These are phyloP conservation scores for Dasypolia templi DNA, from an alignment of 2,888 invertebrate genomes.

Conservation along the genomic window DNA sequence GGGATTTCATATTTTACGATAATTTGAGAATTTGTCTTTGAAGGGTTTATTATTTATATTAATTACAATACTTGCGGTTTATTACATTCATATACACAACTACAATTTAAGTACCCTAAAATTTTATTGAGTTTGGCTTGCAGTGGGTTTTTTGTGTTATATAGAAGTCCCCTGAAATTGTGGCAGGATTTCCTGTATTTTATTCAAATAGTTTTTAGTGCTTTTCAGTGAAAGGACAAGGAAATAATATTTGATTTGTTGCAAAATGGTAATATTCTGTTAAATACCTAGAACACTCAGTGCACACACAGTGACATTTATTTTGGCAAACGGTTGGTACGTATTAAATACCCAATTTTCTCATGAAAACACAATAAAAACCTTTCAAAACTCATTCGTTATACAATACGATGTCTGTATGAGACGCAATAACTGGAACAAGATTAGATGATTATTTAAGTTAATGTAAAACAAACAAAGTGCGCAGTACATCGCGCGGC, in stretches of 20 bases:
- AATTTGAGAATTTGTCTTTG: too few species aligned
- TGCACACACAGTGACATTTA: too few species aligned
- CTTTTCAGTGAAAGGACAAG: not conserved
- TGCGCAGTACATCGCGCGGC: conserved; percentile 70
- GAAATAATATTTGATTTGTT: not conserved
- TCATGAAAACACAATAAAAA: conserved; percentile 4
- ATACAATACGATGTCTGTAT: conserved; percentile 23
- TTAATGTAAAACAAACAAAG: conserved; percentile 70
- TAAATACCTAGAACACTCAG: too few species aligned
- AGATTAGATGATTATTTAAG: conserved; percentile 58
- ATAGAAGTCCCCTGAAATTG: not conserved
- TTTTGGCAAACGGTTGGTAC: not conserved
- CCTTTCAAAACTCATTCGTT: conserved; percentile 22
- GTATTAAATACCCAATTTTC: conserved; percentile 4
- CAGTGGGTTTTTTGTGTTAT: too few species aligned
- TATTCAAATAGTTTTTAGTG: not conserved
- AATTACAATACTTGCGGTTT: too few species aligned
- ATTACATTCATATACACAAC: too few species aligned
- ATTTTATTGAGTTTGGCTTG: too few species aligned
- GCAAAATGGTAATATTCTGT: not conserved
- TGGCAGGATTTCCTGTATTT: not conserved
- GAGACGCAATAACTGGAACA: conserved; percentile 52
- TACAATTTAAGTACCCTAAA: not conserved
- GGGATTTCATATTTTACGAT: not conserved
- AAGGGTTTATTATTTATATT: not conserved